Percentiles rank a stretch among this genome's conserved stretches.
Conservation (phyloP, 1,140 invertebrate genomes). For the Periplaneta americana region DNA sequence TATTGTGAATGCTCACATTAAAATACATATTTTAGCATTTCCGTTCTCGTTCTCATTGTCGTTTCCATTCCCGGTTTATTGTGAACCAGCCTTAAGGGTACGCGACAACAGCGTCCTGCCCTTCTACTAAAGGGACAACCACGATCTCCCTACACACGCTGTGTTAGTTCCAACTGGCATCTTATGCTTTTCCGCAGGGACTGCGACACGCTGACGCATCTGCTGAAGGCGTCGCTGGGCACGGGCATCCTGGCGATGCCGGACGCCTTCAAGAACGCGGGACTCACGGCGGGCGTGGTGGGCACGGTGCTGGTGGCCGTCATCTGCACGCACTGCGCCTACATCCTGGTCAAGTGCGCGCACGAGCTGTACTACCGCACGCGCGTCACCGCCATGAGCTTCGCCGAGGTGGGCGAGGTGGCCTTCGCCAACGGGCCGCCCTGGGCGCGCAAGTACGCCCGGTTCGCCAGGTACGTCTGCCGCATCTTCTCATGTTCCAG, state of each 20-base stretch:
- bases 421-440: slow-evolving; percentile 64
- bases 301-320: slow-evolving; percentile 73
- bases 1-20: too few species aligned
- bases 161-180: neutral
- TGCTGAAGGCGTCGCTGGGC: slow-evolving; percentile 83
- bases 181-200: slow-evolving; percentile 46
- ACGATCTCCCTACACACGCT: neutral
- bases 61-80: too few species aligned
- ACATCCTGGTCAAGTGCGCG: slow-evolving; percentile 77
- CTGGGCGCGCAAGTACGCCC: slow-evolving; percentile 39
- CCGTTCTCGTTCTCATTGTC: too few species aligned
- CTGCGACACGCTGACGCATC: slow-evolving; percentile 76
- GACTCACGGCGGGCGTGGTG: slow-evolving; percentile 68
- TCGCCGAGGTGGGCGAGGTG: slow-evolving; percentile 70
- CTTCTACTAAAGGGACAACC: too few species aligned
- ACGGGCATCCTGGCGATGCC: slow-evolving; percentile 92
- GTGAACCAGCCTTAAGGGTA: too few species aligned
- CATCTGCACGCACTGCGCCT: slow-evolving; percentile 81
- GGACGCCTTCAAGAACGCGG: slow-evolving; percentile 72
- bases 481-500: neutral
- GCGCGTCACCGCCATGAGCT: slow-evolving; percentile 62
- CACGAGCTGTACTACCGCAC: slow-evolving; percentile 69
- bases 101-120: too few species aligned
- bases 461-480: neutral
- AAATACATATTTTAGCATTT: too few species aligned